Percentiles rank a stretch among this genome's conserved stretches.
phyloP scores from a whole-genome alignment of 2,113 vertebrate species.

The Cryptomyrus ogoouensis region DNA sequence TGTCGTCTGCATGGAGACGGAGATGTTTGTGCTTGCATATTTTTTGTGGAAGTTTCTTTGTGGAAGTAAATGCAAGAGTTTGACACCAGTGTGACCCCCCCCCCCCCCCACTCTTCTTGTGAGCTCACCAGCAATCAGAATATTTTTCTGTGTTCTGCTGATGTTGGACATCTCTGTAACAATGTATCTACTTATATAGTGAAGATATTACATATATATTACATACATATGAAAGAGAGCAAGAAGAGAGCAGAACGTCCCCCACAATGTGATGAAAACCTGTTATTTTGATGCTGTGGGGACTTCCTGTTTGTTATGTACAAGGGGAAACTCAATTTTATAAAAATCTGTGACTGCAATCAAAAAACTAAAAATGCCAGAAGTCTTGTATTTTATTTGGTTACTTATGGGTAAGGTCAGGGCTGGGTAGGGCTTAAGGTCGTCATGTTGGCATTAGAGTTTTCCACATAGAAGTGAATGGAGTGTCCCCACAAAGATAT shows the following conservation, averaged over 20 bases:
- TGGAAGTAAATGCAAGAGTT: neutral
- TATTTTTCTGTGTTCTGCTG: constrained; percentile 32
- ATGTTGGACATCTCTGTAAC: constrained; percentile 35
- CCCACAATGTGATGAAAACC: neutral
- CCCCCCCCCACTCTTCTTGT: neutral
- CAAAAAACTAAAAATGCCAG: neutral
- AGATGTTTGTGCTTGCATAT: neutral
- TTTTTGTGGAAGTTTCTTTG: neutral
- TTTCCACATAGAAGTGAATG: neutral
- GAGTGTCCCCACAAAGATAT: neutral
- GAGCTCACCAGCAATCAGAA: constrained; percentile 27
- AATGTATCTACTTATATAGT: constrained; percentile 20
- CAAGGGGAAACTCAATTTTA: neutral
- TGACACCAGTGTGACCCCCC: neutral
- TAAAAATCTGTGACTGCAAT: neutral
- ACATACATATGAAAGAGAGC: neutral
- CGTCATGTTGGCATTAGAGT: neutral
- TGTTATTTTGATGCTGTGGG: neutral
- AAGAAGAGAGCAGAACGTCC: neutral
- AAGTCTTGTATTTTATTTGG: neutral
- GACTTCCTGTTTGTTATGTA: neutral
- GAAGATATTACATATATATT: neutral
- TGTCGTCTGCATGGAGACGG: neutral
- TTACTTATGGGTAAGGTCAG: neutral
- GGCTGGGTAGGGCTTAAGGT: neutral